Evolutionary conservation across 2,113 vertebrate species (phyloP).

Genomic region (Trematomus loennbergii): DNA sequence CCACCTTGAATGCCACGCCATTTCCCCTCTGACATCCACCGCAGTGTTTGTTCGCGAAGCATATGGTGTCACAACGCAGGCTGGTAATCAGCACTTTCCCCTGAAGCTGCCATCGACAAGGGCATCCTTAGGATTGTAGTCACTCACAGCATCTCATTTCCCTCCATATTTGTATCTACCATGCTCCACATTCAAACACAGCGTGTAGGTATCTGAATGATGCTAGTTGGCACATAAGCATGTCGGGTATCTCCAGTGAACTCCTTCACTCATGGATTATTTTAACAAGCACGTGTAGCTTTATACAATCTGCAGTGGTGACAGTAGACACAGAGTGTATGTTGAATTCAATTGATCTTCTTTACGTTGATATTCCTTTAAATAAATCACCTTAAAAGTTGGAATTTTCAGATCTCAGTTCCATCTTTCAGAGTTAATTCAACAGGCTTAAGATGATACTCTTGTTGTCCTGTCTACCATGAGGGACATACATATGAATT

Average conservation of each 20-base stretch:
- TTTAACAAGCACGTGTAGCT: constrained; percentile 27
- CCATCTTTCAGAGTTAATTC: not conserved
- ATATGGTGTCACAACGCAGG: constrained; percentile 58
- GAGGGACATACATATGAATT: not conserved
- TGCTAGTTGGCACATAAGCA: constrained; percentile 29
- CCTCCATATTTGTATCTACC: constrained; percentile 10
- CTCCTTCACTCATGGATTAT: constrained; percentile 6
- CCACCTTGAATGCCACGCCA: constrained; percentile 54
- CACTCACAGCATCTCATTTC: constrained; percentile 42
- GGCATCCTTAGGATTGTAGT: constrained; percentile 57
- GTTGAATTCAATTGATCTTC: not conserved
- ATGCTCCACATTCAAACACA: constrained; percentile 18
- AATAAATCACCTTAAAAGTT: not conserved
- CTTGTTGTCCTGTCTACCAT: not conserved
- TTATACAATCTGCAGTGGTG: constrained; percentile 4
- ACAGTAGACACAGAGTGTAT: constrained; percentile 3
- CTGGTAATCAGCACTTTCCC: constrained; percentile 63
- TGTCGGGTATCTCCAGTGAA: not conserved
- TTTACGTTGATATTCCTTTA: not conserved
- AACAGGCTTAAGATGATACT: not conserved
- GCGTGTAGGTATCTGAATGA: constrained; percentile 1
- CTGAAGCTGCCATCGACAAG: constrained; percentile 51
- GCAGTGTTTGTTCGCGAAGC: constrained; percentile 55
- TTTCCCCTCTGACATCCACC: constrained; percentile 51
- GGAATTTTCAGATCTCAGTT: not conserved